phyloP scores from a whole-genome alignment of 2,888 invertebrate genomes.

The Cantharis nigra region DNA sequence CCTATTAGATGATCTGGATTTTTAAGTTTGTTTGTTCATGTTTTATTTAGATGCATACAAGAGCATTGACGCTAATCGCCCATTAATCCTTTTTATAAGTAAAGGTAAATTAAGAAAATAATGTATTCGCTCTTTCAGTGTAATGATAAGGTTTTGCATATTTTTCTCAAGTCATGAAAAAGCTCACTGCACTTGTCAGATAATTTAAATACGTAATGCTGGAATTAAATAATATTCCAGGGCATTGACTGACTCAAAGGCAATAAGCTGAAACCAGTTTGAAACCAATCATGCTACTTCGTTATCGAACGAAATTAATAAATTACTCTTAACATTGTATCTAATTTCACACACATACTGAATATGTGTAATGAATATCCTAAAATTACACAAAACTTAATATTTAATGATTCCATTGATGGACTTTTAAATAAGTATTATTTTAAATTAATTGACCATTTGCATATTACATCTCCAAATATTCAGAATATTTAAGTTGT shows the following conservation, averaged over 20 bases:
- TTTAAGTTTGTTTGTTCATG: neutral
- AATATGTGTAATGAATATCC: slow-evolving; percentile 8
- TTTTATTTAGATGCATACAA: neutral
- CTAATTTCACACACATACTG: slow-evolving; percentile 33
- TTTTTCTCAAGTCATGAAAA: slow-evolving; percentile 17
- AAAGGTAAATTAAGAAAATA: neutral
- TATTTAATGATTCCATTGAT: neutral
- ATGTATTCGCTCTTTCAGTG: neutral
- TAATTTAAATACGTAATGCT: slow-evolving; percentile 51
- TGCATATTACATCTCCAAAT: neutral
- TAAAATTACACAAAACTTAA: slow-evolving; percentile 8
- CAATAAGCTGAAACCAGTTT: slow-evolving; percentile 48
- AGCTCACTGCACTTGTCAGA: slow-evolving; percentile 45
- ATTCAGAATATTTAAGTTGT: neutral
- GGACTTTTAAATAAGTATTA: neutral
- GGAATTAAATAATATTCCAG: slow-evolving; percentile 51
- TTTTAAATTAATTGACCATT: neutral
- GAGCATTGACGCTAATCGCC: neutral
- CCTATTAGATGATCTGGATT: neutral
- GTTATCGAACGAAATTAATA: slow-evolving; percentile 51
- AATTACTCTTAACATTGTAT: slow-evolving; percentile 44
- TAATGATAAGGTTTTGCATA: neutral
- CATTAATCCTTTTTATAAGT: neutral
- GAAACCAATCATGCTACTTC: slow-evolving; percentile 47
- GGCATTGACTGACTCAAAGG: slow-evolving; percentile 50